These are phyloP conservation scores for Pararge aegeria DNA, from an alignment of 1,140 invertebrate species.

Conservation along the genomic window DNA sequence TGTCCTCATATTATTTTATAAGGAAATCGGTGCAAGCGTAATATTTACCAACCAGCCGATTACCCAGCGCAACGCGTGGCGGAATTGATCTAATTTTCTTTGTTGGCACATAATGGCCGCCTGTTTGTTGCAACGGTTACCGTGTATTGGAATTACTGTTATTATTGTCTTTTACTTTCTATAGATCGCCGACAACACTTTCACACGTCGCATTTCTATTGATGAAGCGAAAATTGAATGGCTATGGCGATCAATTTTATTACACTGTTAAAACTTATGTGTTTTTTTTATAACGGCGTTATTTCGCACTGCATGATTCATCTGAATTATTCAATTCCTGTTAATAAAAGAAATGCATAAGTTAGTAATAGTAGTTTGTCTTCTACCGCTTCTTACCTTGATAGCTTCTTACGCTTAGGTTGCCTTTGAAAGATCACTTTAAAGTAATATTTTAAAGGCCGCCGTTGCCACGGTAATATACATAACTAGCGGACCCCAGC, in stretches of 20 bases:
- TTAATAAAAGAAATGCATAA: no score
- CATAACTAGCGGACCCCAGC: no score
- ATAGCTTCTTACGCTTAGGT: no score
- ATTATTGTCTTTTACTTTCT: slow-evolving; percentile 41
- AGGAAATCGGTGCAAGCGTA: neutral
- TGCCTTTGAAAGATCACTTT: no score
- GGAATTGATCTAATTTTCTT: slow-evolving; percentile 23
- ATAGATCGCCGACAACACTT: slow-evolving; percentile 28
- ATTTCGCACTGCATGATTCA: no score
- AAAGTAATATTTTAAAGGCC: no score
- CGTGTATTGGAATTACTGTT: slow-evolving; percentile 22
- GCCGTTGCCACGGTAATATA: no score
- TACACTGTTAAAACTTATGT: neutral
- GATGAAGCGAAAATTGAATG: slow-evolving; percentile 2
- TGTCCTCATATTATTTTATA: slow-evolving; percentile 1
- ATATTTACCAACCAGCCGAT: slow-evolving; percentile 21
- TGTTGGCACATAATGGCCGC: slow-evolving; percentile 27
- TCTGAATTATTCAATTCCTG: no score
- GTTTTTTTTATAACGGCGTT: neutral
- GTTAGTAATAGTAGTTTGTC: no score
- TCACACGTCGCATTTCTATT: slow-evolving; percentile 15
- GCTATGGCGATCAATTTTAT: neutral
- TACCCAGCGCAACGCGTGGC: slow-evolving; percentile 14
- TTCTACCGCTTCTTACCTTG: no score
- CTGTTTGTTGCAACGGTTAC: slow-evolving; percentile 18